Evolutionary conservation across 2,797 vertebrate species (phyloP).

Genomic region (Myiotriccus ornatus): DNA sequence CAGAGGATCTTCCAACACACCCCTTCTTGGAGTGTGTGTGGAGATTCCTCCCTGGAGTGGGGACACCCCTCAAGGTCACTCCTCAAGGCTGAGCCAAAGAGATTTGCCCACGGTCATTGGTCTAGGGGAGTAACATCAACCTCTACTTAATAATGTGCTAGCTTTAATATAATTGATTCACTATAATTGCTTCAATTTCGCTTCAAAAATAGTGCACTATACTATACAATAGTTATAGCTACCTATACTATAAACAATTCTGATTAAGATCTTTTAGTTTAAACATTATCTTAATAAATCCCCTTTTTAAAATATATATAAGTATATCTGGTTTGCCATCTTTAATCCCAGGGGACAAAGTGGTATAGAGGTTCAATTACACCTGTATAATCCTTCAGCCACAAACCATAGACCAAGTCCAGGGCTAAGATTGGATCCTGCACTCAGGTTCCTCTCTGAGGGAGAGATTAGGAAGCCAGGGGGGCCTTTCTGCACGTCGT

Average conservation of each 20-base stretch:
- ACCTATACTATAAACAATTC: background rate
- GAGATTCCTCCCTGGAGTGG: background rate
- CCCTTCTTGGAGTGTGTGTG: background rate
- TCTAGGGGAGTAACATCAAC: background rate
- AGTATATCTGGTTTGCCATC: background rate
- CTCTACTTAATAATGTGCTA: background rate
- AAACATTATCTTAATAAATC: background rate
- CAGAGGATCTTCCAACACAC: background rate
- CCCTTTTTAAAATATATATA: background rate
- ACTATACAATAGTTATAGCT: background rate
- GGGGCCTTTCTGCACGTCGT: background rate
- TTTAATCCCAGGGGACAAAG: background rate
- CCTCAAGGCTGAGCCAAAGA: background rate
- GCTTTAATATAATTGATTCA: background rate
- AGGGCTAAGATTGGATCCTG: background rate
- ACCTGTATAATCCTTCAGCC: background rate
- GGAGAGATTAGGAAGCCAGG: background rate
- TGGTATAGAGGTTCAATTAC: background rate
- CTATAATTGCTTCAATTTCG: background rate
- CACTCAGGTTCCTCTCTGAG: background rate
- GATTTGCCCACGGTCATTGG: background rate
- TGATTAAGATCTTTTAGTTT: background rate
- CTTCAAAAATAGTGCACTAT: background rate
- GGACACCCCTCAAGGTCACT: background rate
- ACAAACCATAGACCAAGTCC: background rate